A percentile compares a stretch with the other conserved stretches of the same genome.
Conservation (phyloP, 2,797 vertebrate genomes). For the Notoglanidium macrostoma region DNA sequence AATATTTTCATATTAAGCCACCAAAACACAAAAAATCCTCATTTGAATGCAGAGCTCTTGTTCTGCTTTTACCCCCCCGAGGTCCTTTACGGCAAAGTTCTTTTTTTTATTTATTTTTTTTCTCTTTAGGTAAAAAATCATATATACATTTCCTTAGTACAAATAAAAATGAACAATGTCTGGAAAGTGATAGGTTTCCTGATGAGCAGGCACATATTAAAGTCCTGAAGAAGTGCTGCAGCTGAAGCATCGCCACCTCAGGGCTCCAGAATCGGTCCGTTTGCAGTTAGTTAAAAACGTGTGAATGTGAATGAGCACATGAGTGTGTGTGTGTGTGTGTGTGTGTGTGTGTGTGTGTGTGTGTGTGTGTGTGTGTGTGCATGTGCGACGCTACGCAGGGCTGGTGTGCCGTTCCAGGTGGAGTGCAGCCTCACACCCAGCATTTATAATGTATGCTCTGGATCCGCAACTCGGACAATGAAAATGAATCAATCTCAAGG, state of each 20-base stretch:
- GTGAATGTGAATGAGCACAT: background rate
- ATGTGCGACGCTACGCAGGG: background rate
- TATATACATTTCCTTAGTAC: background rate
- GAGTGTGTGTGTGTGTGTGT: background rate
- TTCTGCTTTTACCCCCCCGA: conserved; percentile 8
- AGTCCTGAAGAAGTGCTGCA: background rate
- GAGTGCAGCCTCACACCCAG: background rate
- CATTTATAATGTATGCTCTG: background rate
- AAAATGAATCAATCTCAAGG: background rate
- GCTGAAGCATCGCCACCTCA: no score
- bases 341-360: background rate
- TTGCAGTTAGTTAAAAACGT: background rate
- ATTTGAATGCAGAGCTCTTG: background rate
- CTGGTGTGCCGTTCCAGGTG: background rate
- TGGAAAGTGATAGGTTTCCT: background rate
- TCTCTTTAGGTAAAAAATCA: background rate
- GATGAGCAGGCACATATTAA: background rate
- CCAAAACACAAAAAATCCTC: background rate
- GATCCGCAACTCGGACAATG: background rate
- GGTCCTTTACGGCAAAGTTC: background rate
- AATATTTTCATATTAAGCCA: conserved; percentile 4
- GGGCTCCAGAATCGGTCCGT: background rate
- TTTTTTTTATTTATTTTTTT: background rate
- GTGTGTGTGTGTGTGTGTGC: background rate
- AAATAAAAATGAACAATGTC: background rate